phyloP scores from a whole-genome alignment of 2,797 vertebrate genomes.

The Champsocephalus gunnari region DNA sequence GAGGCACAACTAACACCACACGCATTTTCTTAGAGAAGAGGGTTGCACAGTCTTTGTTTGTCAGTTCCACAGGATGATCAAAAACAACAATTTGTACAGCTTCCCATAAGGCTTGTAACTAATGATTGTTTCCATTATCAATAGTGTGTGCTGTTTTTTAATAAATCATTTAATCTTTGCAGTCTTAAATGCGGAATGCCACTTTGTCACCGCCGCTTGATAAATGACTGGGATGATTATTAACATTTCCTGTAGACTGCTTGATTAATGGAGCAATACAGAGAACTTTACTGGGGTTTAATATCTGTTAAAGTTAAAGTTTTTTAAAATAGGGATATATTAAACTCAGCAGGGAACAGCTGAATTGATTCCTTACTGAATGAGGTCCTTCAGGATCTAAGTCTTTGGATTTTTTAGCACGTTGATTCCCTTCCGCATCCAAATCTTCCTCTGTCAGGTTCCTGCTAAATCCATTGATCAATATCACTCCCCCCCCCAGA shows the following conservation, averaged over 20 bases:
- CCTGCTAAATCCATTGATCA: slow-evolving; percentile 71
- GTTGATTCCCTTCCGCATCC: slow-evolving; percentile 55
- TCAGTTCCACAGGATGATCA: slow-evolving; percentile 1
- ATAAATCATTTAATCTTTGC: not conserved
- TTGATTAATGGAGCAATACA: not conserved
- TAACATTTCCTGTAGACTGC: not conserved
- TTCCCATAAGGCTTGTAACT: not conserved
- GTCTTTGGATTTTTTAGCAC: slow-evolving; percentile 36
- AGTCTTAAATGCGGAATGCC: not conserved
- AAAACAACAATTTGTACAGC: not conserved
- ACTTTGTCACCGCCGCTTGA: not conserved
- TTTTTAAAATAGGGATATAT: slow-evolving; percentile 1
- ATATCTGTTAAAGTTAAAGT: slow-evolving; percentile 1
- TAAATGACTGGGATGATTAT: not conserved
- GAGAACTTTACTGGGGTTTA: not conserved
- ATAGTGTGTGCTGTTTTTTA: not conserved
- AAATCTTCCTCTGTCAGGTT: slow-evolving; percentile 44
- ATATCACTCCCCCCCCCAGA: slow-evolving; percentile 59
- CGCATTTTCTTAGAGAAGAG: not conserved
- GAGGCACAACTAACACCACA: slow-evolving; percentile 11
- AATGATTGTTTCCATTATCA: not conserved
- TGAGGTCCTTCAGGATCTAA: slow-evolving; percentile 37
- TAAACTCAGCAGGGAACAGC: slow-evolving; percentile 12
- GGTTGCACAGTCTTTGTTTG: not conserved
- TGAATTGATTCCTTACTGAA: slow-evolving; percentile 36